A percentile compares a stretch with the other conserved stretches of the same genome.
phyloP scores from a whole-genome alignment of 2,888 invertebrate species.

The Syrphus vitripennis region DNA sequence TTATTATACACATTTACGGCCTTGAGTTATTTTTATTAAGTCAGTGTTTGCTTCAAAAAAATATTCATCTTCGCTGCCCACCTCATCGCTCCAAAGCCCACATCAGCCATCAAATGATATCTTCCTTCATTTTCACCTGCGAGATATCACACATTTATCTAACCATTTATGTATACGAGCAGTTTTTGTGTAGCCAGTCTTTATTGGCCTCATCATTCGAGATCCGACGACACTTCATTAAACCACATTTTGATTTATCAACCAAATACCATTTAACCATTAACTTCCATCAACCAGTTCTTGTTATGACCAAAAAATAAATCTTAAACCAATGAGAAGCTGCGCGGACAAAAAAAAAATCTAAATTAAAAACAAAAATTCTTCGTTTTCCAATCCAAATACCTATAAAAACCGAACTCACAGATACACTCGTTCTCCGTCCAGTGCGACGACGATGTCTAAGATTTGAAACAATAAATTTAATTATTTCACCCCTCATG shows the following conservation, averaged over 20 bases:
- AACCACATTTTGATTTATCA: conserved; percentile 65
- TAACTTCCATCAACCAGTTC: conserved; percentile 56
- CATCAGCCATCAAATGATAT: background rate
- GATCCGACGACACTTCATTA: conserved; percentile 45
- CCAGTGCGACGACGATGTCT: conserved; percentile 26
- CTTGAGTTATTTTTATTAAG: conserved; percentile 8
- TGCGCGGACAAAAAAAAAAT: conserved; percentile 20
- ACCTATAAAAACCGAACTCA: background rate
- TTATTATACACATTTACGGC: background rate
- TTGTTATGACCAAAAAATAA: conserved; percentile 56
- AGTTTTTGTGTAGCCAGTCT: background rate
- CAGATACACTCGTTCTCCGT: conserved; percentile 10
- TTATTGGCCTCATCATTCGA: conserved; percentile 12
- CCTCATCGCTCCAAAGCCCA: background rate
- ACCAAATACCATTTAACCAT: conserved; percentile 48
- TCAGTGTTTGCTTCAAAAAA: background rate
- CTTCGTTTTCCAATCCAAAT: conserved; percentile 48
- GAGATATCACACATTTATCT: conserved; percentile 35
- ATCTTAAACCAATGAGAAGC: conserved; percentile 26
- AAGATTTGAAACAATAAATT: conserved; percentile 63
- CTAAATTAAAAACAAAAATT: conserved; percentile 33
- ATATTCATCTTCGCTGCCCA: conserved; percentile 26
- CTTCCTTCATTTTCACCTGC: conserved; percentile 35
- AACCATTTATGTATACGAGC: conserved; percentile 1
- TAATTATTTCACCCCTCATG: conserved; percentile 39